Base-by-base conservation (phyloP, 92 coral and sea anemone genomes). In the Hydrozoanthus gracilis region DNA sequence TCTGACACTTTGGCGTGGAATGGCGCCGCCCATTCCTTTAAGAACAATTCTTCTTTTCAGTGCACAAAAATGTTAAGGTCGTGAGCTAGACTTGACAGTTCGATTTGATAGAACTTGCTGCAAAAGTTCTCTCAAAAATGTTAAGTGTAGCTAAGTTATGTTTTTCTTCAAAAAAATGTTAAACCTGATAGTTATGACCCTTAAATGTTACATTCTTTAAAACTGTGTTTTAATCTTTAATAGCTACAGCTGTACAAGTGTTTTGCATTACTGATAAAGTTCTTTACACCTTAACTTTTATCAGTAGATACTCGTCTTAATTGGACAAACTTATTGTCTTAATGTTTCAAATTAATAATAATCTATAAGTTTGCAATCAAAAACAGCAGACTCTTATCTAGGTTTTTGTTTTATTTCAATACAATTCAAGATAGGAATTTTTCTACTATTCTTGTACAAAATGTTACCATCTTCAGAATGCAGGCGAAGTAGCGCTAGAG, bases 41-140 rank as follows among this genome's bases (percentile, higher is more conserved):
- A 71, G 4, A 71, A 45, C 8, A 3, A 10, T 44, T 71, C 50
- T 71, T 98, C 94, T 20, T 9, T 5, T 18, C 51, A 12, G 13
- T 54, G 14, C 7, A 48, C 45, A 74, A 55, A 6, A 17, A n/a
- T 14, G 60, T 20, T 3, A 4, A 27, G 39, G 39, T 27, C 47
- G 15, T 15, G 14, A 47, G 7, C 8, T 18, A 72, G 15, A 44
- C 2, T 3, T 20, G 39, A 27, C 39, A 0, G 39, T 27, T 27
- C 39, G 39, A 27, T 27, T 27, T 27, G 2, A 27, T 27, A 27
- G 39, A 27, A 27, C 39, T 27, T 27, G 39, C 39, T 27, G 39
- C 39, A 27, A 27, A 27, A 27, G 39, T 27, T 27, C 39, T 27
- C 39, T 27, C 2, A 27, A 27, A 27, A 27, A 27, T 27, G 39